phyloP scores from a whole-genome alignment of 2,797 vertebrate species.

The Acanthurus tractus region DNA sequence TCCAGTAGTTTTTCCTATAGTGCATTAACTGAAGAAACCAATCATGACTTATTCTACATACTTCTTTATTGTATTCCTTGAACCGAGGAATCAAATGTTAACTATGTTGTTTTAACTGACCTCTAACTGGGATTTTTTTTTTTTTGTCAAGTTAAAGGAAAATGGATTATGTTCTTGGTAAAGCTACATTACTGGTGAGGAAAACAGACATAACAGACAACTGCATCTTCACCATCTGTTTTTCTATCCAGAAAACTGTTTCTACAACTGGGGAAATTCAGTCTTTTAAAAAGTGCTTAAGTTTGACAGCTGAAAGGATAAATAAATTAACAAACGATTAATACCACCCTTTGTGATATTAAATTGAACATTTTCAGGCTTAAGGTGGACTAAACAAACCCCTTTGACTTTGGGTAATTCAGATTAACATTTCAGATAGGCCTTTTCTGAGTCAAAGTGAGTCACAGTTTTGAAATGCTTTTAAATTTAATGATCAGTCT shows the following conservation, averaged over 20 bases:
- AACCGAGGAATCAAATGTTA: not conserved
- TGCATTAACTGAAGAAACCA: not conserved
- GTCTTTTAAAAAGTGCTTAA: not conserved
- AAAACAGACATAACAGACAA: not conserved
- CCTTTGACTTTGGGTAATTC: not conserved
- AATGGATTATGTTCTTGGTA: not conserved
- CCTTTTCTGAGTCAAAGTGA: not conserved
- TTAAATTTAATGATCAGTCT: no score
- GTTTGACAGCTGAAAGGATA: not conserved
- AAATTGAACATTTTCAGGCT: not conserved
- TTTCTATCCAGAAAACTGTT: not conserved
- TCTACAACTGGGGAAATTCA: not conserved
- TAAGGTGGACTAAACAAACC: not conserved
- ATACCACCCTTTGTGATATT: not conserved
- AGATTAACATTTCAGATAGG: not conserved
- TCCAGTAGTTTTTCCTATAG: not conserved
- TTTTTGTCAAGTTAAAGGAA: not conserved
- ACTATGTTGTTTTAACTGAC: not conserved
- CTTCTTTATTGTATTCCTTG: not conserved
- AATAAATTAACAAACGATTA: not conserved
- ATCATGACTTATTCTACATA: no score
- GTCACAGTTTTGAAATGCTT: not conserved
- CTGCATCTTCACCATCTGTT: not conserved
- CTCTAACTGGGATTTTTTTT: not conserved
- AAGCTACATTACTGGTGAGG: not conserved